phyloP scores from a whole-genome alignment of 2,888 invertebrate species.

The Asteroscopus sphinx region DNA sequence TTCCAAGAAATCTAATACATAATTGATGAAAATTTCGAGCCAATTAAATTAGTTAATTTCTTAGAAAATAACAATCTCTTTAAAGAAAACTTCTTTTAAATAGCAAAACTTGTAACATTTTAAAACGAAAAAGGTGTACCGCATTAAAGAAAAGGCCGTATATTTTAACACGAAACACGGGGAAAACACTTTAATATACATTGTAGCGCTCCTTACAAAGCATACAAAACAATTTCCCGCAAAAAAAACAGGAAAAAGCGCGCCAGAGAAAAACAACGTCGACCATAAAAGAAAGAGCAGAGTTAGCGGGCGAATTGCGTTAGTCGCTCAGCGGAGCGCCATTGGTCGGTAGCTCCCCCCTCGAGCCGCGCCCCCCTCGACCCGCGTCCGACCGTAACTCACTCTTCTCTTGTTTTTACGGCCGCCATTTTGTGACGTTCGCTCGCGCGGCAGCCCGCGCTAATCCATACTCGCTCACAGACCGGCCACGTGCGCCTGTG shows the following conservation, averaged over 20 bases:
- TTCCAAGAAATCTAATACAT: too few relatives aligned
- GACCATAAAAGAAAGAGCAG: conserved; percentile 88
- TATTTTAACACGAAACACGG: conserved; percentile 66
- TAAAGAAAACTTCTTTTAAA: not conserved
- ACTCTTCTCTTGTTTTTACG: conserved; percentile 90
- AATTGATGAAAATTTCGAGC: too few relatives aligned
- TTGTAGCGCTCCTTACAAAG: conserved; percentile 83
- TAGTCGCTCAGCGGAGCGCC: conserved; percentile 82
- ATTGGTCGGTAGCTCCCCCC: conserved; percentile 78
- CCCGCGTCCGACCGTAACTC: conserved; percentile 84
- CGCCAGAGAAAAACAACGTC: conserved; percentile 87
- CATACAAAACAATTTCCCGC: conserved; percentile 86
- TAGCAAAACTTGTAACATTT: conserved; percentile 10
- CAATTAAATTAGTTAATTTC: not conserved
- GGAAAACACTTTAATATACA: conserved; percentile 82
- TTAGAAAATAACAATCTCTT: too few relatives aligned
- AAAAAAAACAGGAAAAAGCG: conserved; percentile 87
- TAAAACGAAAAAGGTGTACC: conserved; percentile 29
- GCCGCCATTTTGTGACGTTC: conserved; percentile 90
- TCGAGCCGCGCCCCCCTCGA: conserved; percentile 59
- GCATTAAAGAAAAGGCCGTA: conserved; percentile 60
- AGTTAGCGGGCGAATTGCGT: conserved; percentile 84
- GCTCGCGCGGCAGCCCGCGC: conserved; percentile 84
- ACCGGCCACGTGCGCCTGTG: conserved; percentile 64
- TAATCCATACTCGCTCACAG: conserved; percentile 77